phyloP scores from a whole-genome alignment of 2,888 invertebrate genomes.

The Dysmachus trigonus region DNA sequence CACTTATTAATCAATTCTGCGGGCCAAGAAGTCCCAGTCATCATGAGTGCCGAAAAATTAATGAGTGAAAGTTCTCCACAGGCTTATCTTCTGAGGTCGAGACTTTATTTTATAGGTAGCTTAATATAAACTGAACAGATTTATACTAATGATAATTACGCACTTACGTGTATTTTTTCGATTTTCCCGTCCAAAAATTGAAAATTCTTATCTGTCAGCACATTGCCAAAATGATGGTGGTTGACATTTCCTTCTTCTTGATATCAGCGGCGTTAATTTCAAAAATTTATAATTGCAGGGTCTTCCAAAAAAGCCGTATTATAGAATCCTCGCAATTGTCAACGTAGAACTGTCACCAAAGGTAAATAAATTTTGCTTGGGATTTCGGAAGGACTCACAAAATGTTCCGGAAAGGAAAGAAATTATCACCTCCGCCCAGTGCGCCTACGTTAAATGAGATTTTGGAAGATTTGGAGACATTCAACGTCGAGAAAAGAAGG shows the following conservation, averaged over 20 bases:
- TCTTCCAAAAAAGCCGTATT: background rate
- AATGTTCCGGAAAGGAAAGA: slow-evolving; percentile 53
- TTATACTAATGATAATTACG: background rate
- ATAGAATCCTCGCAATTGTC: background rate
- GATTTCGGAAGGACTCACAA: background rate
- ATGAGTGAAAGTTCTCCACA: background rate
- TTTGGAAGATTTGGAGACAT: slow-evolving; percentile 59
- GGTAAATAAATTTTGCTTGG: background rate
- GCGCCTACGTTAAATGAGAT: slow-evolving; percentile 59
- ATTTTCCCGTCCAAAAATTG: background rate
- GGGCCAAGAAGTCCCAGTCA: background rate
- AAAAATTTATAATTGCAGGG: background rate
- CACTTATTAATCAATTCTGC: background rate
- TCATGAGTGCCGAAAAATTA: background rate
- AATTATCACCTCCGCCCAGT: slow-evolving; percentile 54
- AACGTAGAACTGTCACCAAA: background rate
- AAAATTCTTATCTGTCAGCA: background rate
- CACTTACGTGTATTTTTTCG: background rate
- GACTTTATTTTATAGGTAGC: background rate
- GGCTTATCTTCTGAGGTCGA: background rate
- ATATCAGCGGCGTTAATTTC: background rate
- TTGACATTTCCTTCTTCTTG: background rate
- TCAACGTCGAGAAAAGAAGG: slow-evolving; percentile 54
- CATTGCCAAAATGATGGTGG: background rate
- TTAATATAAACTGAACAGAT: background rate